Conservation (phyloP, 2,113 vertebrate species). For the Xenopus laevis region DNA sequence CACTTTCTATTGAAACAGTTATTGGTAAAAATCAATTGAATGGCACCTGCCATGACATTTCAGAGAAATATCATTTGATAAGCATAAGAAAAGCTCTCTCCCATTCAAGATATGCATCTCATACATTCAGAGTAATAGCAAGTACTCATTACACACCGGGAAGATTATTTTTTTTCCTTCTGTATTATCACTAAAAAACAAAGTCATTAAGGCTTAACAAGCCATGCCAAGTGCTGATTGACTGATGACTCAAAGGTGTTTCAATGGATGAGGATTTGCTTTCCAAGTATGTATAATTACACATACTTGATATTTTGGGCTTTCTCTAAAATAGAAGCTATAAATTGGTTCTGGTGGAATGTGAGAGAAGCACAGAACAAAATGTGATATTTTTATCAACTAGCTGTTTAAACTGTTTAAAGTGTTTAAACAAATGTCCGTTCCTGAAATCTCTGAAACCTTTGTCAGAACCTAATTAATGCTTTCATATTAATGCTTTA, state of each 20-base stretch:
- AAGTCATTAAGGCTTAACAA: slow-evolving; percentile 19
- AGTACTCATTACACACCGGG: not conserved
- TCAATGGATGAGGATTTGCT: not conserved
- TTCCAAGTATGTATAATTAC: slow-evolving; percentile 1
- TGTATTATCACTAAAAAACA: slow-evolving; percentile 17
- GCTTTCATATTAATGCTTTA: no score
- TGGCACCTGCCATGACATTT: no score
- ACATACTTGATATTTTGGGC: slow-evolving; percentile 3
- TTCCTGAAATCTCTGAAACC: no score
- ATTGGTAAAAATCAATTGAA: no score
- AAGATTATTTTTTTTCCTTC: slow-evolving; percentile 3
- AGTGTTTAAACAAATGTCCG: no score
- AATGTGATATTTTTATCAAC: no score
- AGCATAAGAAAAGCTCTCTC: no score
- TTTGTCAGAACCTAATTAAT: no score
- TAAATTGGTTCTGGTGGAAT: not conserved
- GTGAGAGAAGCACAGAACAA: not conserved
- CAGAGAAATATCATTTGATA: no score
- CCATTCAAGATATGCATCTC: no score
- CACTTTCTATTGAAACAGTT: no score
- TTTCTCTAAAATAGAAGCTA: slow-evolving; percentile 18
- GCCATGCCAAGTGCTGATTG: slow-evolving; percentile 20
- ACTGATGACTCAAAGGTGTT: slow-evolving; percentile 11
- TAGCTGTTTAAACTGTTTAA: no score
- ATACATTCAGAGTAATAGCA: not conserved